These are phyloP conservation scores for Selenia dentaria DNA, from an alignment of 2,888 invertebrate species.

Conservation along the genomic window DNA sequence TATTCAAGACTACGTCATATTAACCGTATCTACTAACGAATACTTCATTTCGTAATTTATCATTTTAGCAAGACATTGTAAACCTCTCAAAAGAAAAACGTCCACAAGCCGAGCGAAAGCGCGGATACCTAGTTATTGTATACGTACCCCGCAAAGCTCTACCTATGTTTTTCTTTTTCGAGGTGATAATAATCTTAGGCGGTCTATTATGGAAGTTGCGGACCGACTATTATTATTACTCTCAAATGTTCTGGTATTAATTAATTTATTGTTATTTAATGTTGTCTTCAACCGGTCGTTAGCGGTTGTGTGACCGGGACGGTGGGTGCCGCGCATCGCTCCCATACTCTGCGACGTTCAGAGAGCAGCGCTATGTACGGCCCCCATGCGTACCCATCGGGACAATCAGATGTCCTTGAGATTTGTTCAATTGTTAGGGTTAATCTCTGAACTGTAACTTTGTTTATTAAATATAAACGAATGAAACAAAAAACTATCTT, in stretches of 20 bases:
- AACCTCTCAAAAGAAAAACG: constrained; percentile 72
- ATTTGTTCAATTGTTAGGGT: constrained; percentile 84
- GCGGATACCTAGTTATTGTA: constrained; percentile 62
- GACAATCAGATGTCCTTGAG: constrained; percentile 67
- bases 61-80: constrained; percentile 64
- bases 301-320: constrained; percentile 66
- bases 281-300: constrained; percentile 59
- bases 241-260: constrained; percentile 62
- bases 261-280: constrained; percentile 66
- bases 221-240: constrained; percentile 63
- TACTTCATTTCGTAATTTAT: constrained; percentile 37
- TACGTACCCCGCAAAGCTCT: constrained; percentile 70
- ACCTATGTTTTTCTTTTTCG: constrained; percentile 68
- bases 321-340: constrained; percentile 53
- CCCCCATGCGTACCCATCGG: constrained; percentile 58
- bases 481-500: constrained; percentile 65
- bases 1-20: constrained; percentile 32
- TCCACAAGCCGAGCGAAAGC: constrained; percentile 57
- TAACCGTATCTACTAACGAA: constrained; percentile 29
- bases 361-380: constrained; percentile 47
- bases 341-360: constrained; percentile 13
- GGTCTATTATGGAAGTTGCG: constrained; percentile 78
- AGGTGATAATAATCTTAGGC: constrained; percentile 63
- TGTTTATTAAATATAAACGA: constrained; percentile 85
- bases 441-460: constrained; percentile 84